These are phyloP conservation scores for Tenthredo mesomela DNA, from an alignment of 2,888 invertebrate species.

Conservation along the genomic window DNA sequence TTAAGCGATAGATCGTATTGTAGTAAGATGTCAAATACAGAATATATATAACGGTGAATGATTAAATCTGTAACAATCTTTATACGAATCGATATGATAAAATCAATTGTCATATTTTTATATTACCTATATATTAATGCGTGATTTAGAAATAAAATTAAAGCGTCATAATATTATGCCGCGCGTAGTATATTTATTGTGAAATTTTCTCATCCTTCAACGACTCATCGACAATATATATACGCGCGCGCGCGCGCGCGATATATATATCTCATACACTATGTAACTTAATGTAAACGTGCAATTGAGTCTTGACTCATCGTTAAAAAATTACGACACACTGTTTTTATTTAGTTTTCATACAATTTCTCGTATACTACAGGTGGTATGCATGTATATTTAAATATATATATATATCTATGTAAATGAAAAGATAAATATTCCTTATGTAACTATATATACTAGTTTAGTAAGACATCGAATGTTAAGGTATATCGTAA, in stretches of 20 bases:
- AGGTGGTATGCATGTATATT: neutral
- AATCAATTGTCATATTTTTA: neutral
- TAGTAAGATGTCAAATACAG: neutral
- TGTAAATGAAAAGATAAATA: neutral
- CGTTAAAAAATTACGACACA: constrained; percentile 20
- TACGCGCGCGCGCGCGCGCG: neutral
- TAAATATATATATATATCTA: neutral
- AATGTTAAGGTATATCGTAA: neutral
- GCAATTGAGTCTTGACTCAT: constrained; percentile 28
- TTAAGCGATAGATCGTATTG: neutral
- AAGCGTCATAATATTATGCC: neutral
- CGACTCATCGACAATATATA: neutral
- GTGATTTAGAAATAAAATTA: neutral
- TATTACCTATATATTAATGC: neutral
- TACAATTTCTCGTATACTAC: neutral
- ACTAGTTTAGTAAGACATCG: neutral
- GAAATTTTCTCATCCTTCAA: constrained; percentile 22
- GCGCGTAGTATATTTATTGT: neutral
- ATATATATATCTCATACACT: constrained; percentile 9
- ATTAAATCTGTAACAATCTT: neutral
- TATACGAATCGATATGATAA: neutral
- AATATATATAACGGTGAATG: neutral
- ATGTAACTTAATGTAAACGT: constrained; percentile 27
- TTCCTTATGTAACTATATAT: neutral
- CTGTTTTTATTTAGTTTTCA: constrained; percentile 7